Evolutionary conservation across 2,888 invertebrate species (phyloP).

Genomic region (Volucella zonaria): DNA sequence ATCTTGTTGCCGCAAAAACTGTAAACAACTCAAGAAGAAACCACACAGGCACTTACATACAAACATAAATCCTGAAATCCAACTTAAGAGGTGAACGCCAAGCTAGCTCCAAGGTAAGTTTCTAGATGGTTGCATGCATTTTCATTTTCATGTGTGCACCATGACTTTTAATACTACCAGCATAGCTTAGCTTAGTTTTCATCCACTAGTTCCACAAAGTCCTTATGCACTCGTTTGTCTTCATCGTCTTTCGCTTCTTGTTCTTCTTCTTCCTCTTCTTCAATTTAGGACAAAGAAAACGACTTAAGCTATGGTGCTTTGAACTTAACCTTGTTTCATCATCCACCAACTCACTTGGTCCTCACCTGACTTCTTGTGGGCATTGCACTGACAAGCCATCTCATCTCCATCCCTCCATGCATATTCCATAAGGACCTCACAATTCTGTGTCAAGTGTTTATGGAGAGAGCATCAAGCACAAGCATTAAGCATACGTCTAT

Average conservation of each 20-base stretch:
- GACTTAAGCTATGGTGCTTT: conserved; percentile 57
- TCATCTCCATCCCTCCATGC: background rate
- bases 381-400: conserved; percentile 38
- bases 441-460: conserved; percentile 62
- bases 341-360: background rate
- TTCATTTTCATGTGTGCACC: background rate
- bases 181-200: conserved; percentile 6
- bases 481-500: background rate
- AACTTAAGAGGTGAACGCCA: conserved; percentile 6
- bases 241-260: too few species aligned
- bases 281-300: conserved; percentile 51
- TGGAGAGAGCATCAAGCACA: conserved; percentile 13
- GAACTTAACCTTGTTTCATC: conserved; percentile 70
- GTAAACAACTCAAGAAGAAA: conserved; percentile 33
- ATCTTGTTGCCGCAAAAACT: background rate
- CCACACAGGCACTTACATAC: conserved; percentile 16
- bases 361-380: conserved; percentile 35
- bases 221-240: conserved; percentile 10
- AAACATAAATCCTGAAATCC: background rate
- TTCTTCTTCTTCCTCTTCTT: background rate
- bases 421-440: conserved; percentile 50
- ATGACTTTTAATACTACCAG: conserved; percentile 8
- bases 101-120: conserved; percentile 46
- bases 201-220: conserved; percentile 9
- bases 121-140: conserved; percentile 28